Base-by-base conservation (phyloP, 2,113 vertebrate species). In the Sebastes schlegelii region DNA sequence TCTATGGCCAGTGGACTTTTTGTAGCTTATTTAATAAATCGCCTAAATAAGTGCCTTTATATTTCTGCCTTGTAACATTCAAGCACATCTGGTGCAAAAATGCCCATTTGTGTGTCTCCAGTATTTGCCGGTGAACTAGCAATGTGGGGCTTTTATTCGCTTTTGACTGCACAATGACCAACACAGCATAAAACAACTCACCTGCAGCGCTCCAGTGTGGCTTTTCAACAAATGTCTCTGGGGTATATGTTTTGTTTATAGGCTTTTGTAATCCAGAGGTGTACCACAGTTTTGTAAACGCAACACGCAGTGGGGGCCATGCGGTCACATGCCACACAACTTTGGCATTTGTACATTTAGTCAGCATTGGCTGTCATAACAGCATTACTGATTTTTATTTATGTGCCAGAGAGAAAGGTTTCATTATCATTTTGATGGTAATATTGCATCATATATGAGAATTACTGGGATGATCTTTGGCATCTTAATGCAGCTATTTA, bases 101-200 rank as follows among this genome's bases (percentile, higher is more conserved):
- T 3, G 8, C 2, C 49, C 1, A 42, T 46, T 23, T 58, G 42
- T 48, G 10, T 48, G 14, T 23, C 42, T 48, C 34, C 2, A 17
- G 68, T 54, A 12, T 6, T 60, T 26, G 40, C 64, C 34, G 63
- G 48, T 45, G 5, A 68, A 65, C 40, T 10, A 51, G 17, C 52
- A 23, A 51, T 8, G 9, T 3, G 8, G 10, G 6, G 12, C 14
- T 73, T 77, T 26, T 8, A 16, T 67, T 72, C 2, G 0, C 62
- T 46, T 58, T 72, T 45, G 43, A 40, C 43, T 52, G 42, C 8
- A 49, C 62, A 26, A 5, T 23, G 21, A 61, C 26, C 16, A 4
- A 34, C 40, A 34, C 62, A 23, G 6, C n/a, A 45, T 61, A 34
- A 77, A 77, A 66, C 19, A 60, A 16, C 21, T 70, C 55, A 62